phyloP scores from a whole-genome alignment of 2,888 invertebrate genomes.

The Macrophya annulata region DNA sequence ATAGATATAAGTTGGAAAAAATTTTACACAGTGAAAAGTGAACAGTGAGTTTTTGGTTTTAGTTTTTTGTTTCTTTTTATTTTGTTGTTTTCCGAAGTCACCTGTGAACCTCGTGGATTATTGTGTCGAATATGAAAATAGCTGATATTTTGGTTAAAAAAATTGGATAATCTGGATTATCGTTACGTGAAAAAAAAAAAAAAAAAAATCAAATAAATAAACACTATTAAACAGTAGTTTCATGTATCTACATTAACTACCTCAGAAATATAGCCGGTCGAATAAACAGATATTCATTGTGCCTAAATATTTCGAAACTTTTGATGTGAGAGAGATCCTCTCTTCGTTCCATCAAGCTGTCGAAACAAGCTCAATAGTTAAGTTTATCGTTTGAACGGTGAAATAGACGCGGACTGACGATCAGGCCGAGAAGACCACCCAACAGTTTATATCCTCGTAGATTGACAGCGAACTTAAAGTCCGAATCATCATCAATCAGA shows the following conservation, averaged over 20 bases:
- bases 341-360: background rate
- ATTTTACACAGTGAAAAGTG: background rate
- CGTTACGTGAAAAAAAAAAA: background rate
- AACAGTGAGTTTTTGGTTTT: slow-evolving; percentile 19
- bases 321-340: background rate
- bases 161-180: background rate
- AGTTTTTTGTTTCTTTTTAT: background rate
- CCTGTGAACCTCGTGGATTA: slow-evolving; percentile 33
- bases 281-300: background rate
- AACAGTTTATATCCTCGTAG: background rate
- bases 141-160: background rate
- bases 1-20: background rate
- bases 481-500: background rate
- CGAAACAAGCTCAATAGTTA: background rate
- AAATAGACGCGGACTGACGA: background rate
- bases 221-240: background rate
- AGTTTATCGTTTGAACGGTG: background rate
- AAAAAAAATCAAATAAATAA: no score
- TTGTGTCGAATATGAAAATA: slow-evolving; percentile 11
- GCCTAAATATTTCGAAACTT: slow-evolving; percentile 1
- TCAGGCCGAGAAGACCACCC: slow-evolving; percentile 16
- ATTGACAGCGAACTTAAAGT: background rate
- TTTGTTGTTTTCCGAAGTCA: slow-evolving; percentile 1
- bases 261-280: background rate
- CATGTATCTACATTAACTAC: no score